Conservation (phyloP, 2,113 vertebrate species). For the Emydocephalus ijimae region DNA sequence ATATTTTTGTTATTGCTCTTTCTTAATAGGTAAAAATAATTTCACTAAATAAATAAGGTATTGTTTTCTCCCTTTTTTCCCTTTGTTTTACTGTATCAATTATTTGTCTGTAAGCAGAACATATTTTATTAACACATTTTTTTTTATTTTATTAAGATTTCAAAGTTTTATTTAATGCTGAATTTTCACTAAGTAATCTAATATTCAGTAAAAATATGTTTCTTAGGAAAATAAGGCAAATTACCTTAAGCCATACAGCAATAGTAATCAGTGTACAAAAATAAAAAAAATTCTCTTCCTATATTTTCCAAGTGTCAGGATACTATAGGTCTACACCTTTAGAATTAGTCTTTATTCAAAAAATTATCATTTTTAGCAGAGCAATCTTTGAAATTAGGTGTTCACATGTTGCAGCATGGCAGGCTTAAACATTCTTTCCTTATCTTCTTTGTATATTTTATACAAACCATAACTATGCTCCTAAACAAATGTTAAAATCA, state of each 20-base stretch:
- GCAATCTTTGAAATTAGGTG: not conserved
- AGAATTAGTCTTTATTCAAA: not conserved
- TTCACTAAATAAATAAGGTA: not conserved
- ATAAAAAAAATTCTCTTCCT: not conserved
- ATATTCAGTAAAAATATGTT: not conserved
- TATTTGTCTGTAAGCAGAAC: not conserved
- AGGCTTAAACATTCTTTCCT: not conserved
- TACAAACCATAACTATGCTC: not conserved
- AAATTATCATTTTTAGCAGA: not conserved
- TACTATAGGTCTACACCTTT: not conserved
- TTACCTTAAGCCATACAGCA: too few species aligned
- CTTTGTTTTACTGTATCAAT: not conserved
- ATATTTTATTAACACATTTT: not conserved
- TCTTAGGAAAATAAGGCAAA: not conserved
- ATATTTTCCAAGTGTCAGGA: not conserved
- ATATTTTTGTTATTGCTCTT: slow-evolving; percentile 1
- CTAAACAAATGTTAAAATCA: not conserved
- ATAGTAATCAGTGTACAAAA: not conserved
- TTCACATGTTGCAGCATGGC: not conserved
- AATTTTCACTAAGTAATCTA: not conserved
- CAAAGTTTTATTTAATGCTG: not conserved
- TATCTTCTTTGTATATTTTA: not conserved
- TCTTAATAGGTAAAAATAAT: slow-evolving; percentile 1
- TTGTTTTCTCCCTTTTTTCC: not conserved
- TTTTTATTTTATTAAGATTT: not conserved